Percentiles rank a stretch among this genome's conserved stretches.
Evolutionary conservation across 2,797 vertebrate genomes (phyloP).

Genomic region (Scolopax rusticola): DNA sequence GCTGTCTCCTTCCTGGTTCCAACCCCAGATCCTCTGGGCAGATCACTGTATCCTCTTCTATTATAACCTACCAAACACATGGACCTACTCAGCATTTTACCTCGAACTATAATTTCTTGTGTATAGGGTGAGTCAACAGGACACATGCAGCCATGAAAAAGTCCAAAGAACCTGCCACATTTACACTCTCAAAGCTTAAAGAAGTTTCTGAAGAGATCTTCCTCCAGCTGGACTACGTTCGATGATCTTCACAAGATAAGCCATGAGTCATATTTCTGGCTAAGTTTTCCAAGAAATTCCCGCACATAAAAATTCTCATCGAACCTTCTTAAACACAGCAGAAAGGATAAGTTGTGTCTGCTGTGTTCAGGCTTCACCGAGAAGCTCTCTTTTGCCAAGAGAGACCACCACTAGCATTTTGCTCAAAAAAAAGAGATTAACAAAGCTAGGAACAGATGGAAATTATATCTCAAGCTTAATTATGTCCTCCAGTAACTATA

Average conservation of each 20-base stretch:
- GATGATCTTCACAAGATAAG: not conserved
- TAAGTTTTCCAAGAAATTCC: not conserved
- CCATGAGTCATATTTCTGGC: not conserved
- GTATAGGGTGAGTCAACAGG: not conserved
- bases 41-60: not conserved
- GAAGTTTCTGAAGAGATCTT: not conserved
- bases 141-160: not conserved
- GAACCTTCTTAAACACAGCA: not conserved
- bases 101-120: not conserved
- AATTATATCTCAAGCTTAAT: not conserved
- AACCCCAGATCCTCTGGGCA: not conserved
- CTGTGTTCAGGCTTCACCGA: not conserved
- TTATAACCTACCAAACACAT: not conserved
- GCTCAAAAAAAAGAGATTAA: not conserved
- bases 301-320: not conserved
- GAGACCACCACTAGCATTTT: not conserved
- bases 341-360: not conserved
- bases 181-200: not conserved
- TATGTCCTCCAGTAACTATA: not conserved
- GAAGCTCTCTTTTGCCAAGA: not conserved
- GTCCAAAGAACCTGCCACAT: not conserved
- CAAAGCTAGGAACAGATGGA: not conserved
- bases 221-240: not conserved
- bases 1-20: not conserved
- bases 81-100: not conserved